Percentiles rank a stretch among this genome's conserved stretches.
Conservation (phyloP, 2,888 invertebrate species). For the Leptopilina drosophilae region DNA sequence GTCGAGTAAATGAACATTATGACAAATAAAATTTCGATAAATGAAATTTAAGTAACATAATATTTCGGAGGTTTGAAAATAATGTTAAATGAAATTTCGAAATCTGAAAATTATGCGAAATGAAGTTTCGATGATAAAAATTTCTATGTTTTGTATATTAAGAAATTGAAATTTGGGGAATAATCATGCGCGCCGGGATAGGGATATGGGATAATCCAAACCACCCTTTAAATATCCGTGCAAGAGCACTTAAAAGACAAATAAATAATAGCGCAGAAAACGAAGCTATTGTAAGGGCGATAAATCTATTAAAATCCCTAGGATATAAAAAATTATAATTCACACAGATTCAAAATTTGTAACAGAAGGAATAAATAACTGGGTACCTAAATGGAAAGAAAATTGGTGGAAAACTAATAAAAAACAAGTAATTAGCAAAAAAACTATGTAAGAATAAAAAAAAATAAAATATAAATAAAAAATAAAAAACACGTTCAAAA, state of each 20-base stretch:
- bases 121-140: no score
- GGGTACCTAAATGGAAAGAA: not conserved
- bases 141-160: no score
- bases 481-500: not conserved
- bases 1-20: no score
- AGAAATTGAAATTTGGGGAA: no score
- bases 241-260: not conserved
- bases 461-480: no score
- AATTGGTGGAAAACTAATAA: not conserved
- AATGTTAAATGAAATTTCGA: no score
- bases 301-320: not conserved
- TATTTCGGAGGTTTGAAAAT: no score
- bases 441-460: not conserved
- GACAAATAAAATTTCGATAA: no score
- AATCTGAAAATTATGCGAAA: no score
- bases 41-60: no score
- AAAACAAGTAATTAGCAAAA: not conserved
- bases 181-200: no score
- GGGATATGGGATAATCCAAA: not conserved
- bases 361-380: not conserved
- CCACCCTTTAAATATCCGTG: not conserved
- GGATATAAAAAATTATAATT: not conserved
- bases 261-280: not conserved
- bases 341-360: not conserved
- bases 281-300: not conserved